A percentile compares a stretch with the other conserved stretches of the same genome.
Evolutionary conservation across 2,888 invertebrate species (phyloP).

Genomic region (Rhorus exstirpatorius): DNA sequence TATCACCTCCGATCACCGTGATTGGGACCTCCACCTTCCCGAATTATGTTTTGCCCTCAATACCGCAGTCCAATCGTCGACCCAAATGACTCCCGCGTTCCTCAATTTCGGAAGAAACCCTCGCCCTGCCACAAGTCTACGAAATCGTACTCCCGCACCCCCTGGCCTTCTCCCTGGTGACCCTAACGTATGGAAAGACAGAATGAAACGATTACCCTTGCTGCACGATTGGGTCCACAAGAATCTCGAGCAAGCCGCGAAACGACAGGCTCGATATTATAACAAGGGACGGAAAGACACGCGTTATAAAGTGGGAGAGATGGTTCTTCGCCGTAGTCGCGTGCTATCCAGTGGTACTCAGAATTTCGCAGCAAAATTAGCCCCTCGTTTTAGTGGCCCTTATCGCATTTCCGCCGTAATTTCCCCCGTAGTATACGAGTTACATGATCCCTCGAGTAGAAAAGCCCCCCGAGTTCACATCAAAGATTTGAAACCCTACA

Average conservation of each 20-base stretch:
- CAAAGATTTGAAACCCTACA: no score
- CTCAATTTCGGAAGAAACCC: conserved; percentile 74
- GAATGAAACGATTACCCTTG: conserved; percentile 1
- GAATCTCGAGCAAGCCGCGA: not conserved
- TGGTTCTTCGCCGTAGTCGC: not conserved
- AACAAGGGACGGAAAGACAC: not conserved
- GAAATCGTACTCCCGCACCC: not conserved
- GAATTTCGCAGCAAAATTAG: conserved; percentile 16
- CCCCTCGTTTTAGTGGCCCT: conserved; percentile 7
- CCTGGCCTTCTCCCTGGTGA: not conserved
- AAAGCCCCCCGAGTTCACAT: no score
- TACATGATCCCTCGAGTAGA: not conserved
- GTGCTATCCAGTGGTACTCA: not conserved
- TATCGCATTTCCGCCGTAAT: not conserved
- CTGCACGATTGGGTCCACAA: conserved; percentile 13
- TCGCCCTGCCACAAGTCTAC: conserved; percentile 37
- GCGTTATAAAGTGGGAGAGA: not conserved
- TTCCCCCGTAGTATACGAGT: conserved; percentile 22
- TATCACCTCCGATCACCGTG: conserved; percentile 1
- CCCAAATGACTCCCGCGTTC: conserved; percentile 75
- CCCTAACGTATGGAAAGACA: not conserved
- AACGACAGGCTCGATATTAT: not conserved
- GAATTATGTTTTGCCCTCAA: conserved; percentile 66
- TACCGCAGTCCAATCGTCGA: conserved; percentile 61
- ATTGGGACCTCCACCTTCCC: conserved; percentile 21